Base-by-base conservation (phyloP, 2,797 vertebrate species). In the Monodelphis domestica region DNA sequence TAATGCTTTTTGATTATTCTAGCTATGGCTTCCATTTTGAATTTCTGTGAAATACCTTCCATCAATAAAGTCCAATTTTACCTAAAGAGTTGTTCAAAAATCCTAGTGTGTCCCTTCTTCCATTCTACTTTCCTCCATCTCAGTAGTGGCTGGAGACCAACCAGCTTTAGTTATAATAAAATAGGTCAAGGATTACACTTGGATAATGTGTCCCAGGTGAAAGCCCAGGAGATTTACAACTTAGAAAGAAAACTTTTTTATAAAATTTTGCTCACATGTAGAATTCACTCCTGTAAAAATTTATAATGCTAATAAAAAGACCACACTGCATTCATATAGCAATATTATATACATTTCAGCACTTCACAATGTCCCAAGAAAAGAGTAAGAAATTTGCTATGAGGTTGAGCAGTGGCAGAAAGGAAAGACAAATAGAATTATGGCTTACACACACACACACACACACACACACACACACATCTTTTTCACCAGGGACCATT, bases 301-400 rank as follows among this genome's bases (percentile, higher is more conserved):
- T 88, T 96, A 29, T 90, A 95, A 0, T 3, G 0, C 12, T 51
- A 93, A 0, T 93, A 95, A 95, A 96, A 33, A 1, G 92, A 53
- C 78, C 33, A 21, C 50, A 11, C 53, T 94, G 21, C 90, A 9
- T 14, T 97, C 53, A 93, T 87, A 70, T 88, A 95, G 54, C 5
- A 93, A 3, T 92, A 89, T 95, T 87, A 92, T 94, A 50, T 94
- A 21, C 45, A 88, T 95, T 29, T 78, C 63, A 78, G 78, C n/a
- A 78, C n/a, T 78, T 6, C 15, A 45, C 63, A 78, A 78, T 78
- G 78, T 24, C 17, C 63, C n/a, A 38, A 38, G 17, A 78, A 78
- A 78, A 78, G 17, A 45, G 17, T 6, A 78, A 78, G n/a, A 78
- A 38, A 38, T 45, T 45, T 78, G 24, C 17, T n/a, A 38, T 21